Base-by-base conservation (phyloP, 2,888 invertebrate species). In the Ommatoiulus sabulosus region DNA sequence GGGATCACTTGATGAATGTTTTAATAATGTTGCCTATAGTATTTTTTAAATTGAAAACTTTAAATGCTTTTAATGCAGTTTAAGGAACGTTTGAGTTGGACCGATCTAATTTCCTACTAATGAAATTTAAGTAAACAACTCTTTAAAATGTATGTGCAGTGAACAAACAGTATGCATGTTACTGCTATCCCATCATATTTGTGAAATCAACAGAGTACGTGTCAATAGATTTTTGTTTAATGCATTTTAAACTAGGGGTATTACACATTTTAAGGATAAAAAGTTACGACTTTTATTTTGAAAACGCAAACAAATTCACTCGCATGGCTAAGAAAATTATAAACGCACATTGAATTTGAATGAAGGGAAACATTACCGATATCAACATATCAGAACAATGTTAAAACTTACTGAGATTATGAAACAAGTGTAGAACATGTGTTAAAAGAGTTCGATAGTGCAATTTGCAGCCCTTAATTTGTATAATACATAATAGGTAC, bases 251-350 rank as follows among this genome's bases (percentile, higher is more conserved):
- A 72, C 72, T 24, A 72, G 24, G 35, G 35, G 12, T 80, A 24
- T 35, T 80, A 80, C 80, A 80, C 80, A 35, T 80, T 35, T 24
- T 80, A 80, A 80, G 80, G 80, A 35, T 80, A 80, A 80, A 80
- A 80, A 80, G 80, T 10, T 80, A 80, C 80, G 35, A 80, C 80
- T 80, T 80, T 80, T 80, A 80, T 80, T 80, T 80, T 80, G 24
- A 10, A 12, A 80, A 80, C 6, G 80, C 80, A 72, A 72, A 72
- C 6, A 35, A 72, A 72, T 72, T 24, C 24, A 72, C 72, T 72
- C 72, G 72, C 24, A 80, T 80, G 80, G 12, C 80, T 15, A 80
- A 35, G 24, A 35, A 80, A 80, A 80, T 35, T 52, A 35, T 24
- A 80, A 35, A 80, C 12, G 8, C 5, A 72, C 24, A 24, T 8